phyloP scores from a whole-genome alignment of 2,888 invertebrate genomes.

The Serrognathus titanus region DNA sequence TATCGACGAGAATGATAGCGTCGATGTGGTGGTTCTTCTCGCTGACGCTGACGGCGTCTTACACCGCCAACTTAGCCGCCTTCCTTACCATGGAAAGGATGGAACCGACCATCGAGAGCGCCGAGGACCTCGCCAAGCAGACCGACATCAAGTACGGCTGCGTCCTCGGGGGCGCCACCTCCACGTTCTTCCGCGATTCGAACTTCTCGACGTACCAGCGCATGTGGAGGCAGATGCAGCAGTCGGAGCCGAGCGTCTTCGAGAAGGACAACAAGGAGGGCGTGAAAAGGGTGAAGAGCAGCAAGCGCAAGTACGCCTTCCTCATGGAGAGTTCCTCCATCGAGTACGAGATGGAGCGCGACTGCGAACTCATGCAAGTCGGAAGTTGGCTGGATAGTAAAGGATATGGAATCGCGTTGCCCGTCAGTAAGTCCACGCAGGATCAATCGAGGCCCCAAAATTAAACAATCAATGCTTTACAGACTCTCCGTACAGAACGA shows the following conservation, averaged over 20 bases:
- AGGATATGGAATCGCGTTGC: conserved; percentile 91
- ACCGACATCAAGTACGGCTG: conserved; percentile 95
- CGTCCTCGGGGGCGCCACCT: conserved; percentile 85
- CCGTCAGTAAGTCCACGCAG: conserved; percentile 65
- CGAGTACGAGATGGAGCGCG: conserved; percentile 84
- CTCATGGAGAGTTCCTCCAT: conserved; percentile 95
- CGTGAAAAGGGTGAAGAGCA: conserved; percentile 75
- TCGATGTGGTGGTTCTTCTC: conserved; percentile 95
- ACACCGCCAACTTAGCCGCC: conserved; percentile 92
- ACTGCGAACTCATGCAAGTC: conserved; percentile 81
- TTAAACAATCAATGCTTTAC: conserved; percentile 26
- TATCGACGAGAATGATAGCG: conserved; percentile 83
- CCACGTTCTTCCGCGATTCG: conserved; percentile 87
- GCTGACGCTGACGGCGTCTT: conserved; percentile 86
- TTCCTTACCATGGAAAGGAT: conserved; percentile 87
- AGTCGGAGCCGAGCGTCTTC: conserved; percentile 79
- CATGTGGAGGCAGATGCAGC: conserved; percentile 92
- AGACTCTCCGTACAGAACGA: conserved; percentile 75
- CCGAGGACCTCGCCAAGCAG: conserved; percentile 89
- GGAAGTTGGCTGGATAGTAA: conserved; percentile 83
- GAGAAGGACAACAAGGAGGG: conserved; percentile 81
- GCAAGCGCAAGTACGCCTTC: conserved; percentile 83
- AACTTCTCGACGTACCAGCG: conserved; percentile 84
- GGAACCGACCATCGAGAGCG: conserved; percentile 85
- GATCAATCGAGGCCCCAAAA: neutral